Evolutionary conservation across 2,888 invertebrate species (phyloP).

Genomic region (Alsophila aescularia): DNA sequence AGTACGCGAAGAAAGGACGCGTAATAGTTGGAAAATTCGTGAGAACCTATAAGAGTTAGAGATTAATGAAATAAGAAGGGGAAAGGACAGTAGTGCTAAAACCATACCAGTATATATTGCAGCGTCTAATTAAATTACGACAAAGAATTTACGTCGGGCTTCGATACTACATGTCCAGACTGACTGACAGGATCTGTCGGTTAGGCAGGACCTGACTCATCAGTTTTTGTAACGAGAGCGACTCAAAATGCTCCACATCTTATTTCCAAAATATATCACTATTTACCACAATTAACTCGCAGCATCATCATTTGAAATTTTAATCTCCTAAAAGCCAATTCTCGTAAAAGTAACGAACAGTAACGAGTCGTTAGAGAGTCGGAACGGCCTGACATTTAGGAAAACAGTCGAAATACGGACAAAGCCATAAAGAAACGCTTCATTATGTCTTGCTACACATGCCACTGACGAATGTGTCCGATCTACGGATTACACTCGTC

Average conservation of each 20-base stretch:
- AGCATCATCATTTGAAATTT: conserved; percentile 4
- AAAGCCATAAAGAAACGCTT: background rate
- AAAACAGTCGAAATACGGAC: conserved; percentile 5
- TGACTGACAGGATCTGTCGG: too few species aligned
- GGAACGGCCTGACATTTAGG: background rate
- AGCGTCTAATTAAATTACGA: too few species aligned
- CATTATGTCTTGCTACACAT: background rate
- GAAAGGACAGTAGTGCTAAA: too few species aligned
- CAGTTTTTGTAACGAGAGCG: background rate
- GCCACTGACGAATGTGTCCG: background rate
- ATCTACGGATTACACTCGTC: background rate
- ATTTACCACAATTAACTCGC: background rate
- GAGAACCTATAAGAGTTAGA: too few species aligned
- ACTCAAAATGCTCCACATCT: background rate
- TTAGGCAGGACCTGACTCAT: too few species aligned
- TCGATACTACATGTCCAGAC: too few species aligned
- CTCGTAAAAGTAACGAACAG: conserved; percentile 9
- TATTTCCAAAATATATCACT: background rate
- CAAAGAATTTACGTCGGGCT: too few species aligned
- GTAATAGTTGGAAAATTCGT: too few species aligned
- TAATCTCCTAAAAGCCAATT: conserved; percentile 22
- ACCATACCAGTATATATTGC: too few species aligned
- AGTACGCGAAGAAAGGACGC: too few species aligned
- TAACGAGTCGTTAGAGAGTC: conserved; percentile 5
- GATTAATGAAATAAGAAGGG: too few species aligned